Conservation (phyloP, 2,888 invertebrate species). For the Chydorus sphaericus region DNA sequence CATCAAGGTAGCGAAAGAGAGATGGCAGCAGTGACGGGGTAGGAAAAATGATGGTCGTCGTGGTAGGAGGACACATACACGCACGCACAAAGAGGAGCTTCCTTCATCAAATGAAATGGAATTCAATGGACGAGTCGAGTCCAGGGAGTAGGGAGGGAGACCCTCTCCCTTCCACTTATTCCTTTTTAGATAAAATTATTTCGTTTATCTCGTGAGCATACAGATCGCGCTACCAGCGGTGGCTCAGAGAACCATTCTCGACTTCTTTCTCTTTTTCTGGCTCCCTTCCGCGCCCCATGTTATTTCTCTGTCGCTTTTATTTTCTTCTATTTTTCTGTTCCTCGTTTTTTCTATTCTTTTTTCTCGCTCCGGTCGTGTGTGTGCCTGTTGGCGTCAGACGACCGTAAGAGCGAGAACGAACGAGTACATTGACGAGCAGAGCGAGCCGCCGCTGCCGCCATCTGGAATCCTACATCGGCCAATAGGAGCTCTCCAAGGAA, state of each 20-base stretch:
- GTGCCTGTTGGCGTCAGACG: conserved; percentile 2
- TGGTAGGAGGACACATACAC: conserved; percentile 1
- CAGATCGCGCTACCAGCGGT: not conserved
- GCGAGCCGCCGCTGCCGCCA: too few species aligned
- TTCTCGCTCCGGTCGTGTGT: too few species aligned
- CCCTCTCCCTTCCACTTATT: not conserved
- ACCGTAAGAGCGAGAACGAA: too few species aligned
- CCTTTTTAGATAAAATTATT: not conserved
- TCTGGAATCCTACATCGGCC: not conserved
- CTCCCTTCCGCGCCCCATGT: too few species aligned
- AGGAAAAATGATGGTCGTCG: not conserved
- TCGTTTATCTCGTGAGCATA: not conserved
- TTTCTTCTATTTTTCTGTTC: not conserved
- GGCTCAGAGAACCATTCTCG: not conserved
- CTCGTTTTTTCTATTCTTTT: too few species aligned
- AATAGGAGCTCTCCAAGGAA: not conserved
- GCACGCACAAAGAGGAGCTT: not conserved
- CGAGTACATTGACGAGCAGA: too few species aligned
- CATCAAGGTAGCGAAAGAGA: not conserved
- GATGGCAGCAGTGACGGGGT: not conserved
- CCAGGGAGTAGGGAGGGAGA: not conserved
- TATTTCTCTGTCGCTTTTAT: too few species aligned
- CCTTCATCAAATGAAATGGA: too few species aligned
- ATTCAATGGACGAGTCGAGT: not conserved
- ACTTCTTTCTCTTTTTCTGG: not conserved